These are phyloP conservation scores for Trochalopteron elliotii DNA, from an alignment of 2,113 vertebrate genomes.

Conservation along the genomic window DNA sequence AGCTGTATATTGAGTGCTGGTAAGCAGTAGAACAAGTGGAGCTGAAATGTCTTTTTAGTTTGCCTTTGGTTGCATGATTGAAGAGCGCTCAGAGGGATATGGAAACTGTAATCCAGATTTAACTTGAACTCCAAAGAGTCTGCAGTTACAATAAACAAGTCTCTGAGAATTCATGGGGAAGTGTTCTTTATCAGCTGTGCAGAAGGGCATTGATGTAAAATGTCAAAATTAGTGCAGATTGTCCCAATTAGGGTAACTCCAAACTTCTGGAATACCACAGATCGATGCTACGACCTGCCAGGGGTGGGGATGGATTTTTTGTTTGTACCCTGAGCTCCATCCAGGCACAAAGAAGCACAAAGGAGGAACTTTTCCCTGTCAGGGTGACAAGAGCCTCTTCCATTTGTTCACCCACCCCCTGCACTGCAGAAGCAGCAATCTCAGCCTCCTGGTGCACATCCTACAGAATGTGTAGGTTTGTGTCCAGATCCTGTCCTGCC, in stretches of 20 bases:
- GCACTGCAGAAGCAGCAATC: neutral
- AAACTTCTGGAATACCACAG: neutral
- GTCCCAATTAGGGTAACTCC: neutral
- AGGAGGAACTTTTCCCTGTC: neutral
- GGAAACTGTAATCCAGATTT: neutral
- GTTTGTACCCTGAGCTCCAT: neutral
- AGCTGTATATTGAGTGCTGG: neutral
- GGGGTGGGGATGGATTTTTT: neutral
- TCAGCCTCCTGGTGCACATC: neutral
- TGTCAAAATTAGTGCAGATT: neutral
- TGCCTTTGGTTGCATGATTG: neutral
- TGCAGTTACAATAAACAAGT: neutral
- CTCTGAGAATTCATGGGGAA: rapidly evolving
- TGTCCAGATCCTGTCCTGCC: neutral
- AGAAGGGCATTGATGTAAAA: neutral
- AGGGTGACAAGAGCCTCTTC: neutral
- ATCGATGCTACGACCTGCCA: neutral
- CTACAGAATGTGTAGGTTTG: rapidly evolving
- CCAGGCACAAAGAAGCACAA: neutral
- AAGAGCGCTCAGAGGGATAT: neutral
- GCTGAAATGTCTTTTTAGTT: neutral
- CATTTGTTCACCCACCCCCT: neutral
- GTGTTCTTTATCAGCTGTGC: neutral
- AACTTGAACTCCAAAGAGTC: neutral
- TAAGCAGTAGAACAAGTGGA: neutral